Evolutionary conservation across 2,888 invertebrate species (phyloP).

Genomic region (Pollenia labialis): DNA sequence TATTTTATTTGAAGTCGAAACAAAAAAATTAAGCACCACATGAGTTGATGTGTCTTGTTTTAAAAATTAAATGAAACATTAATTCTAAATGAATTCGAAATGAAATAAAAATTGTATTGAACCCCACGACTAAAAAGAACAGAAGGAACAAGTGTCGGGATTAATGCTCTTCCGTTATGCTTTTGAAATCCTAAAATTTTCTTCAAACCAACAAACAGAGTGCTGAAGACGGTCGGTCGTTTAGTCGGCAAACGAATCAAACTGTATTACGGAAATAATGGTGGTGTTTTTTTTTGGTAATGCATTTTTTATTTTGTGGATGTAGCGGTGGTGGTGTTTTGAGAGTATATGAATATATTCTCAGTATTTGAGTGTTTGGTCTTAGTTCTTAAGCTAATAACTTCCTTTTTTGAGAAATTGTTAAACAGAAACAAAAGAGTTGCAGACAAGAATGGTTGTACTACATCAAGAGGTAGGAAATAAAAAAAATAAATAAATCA

Average conservation of each 20-base stretch:
- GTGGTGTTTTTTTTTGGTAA: constrained; percentile 1
- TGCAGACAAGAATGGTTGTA: constrained; percentile 73
- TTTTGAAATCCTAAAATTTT: constrained; percentile 54
- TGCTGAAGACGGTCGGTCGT: constrained; percentile 73
- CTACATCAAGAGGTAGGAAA: constrained; percentile 73
- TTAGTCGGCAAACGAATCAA: constrained; percentile 20
- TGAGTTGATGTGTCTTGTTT: constrained; percentile 56
- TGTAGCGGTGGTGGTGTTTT: not conserved
- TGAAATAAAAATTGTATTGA: constrained; percentile 19
- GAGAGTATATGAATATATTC: not conserved
- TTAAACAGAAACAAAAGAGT: constrained; percentile 72
- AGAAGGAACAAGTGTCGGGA: constrained; percentile 78
- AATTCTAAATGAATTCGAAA: constrained; percentile 68
- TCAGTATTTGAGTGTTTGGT: constrained; percentile 23
- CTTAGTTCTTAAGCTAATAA: constrained; percentile 58
- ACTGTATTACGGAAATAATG: not conserved
- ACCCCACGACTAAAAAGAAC: constrained; percentile 12
- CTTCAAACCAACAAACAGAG: constrained; percentile 45
- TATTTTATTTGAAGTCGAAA: constrained; percentile 28
- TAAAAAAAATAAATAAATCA: constrained; percentile 66
- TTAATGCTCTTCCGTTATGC: constrained; percentile 77
- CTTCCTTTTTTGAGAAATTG: constrained; percentile 67
- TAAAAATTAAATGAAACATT: constrained; percentile 72
- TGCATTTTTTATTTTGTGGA: not conserved
- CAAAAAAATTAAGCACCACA: constrained; percentile 57